A percentile compares a stretch with the other conserved stretches of the same genome.
Conservation (phyloP, 2,888 invertebrate species). For the Drosophila nigritarsus region DNA sequence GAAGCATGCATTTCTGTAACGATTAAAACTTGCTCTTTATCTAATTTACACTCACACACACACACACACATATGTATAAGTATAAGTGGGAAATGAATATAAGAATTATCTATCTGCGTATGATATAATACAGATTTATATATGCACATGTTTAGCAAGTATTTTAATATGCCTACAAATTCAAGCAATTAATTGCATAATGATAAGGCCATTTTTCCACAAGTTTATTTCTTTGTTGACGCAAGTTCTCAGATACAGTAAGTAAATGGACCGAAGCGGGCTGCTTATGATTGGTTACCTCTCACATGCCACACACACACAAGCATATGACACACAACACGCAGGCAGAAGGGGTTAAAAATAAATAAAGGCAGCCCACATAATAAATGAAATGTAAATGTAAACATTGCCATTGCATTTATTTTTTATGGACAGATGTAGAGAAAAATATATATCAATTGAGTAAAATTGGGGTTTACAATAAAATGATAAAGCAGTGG, state of each 20-base stretch:
- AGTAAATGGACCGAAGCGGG: neutral
- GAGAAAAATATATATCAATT: neutral
- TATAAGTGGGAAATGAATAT: neutral
- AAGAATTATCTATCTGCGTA: neutral
- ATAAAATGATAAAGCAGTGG: neutral
- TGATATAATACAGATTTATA: neutral
- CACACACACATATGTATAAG: neutral
- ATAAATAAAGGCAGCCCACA: neutral
- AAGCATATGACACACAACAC: neutral
- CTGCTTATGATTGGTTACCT: neutral
- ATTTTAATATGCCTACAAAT: neutral
- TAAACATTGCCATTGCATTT: neutral
- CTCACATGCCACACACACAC: neutral
- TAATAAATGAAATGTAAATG: neutral
- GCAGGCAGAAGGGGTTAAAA: neutral
- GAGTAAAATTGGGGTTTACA: neutral
- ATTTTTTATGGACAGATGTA: neutral
- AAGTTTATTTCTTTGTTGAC: neutral
- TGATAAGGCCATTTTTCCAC: slow-evolving; percentile 3
- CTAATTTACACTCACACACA: neutral
- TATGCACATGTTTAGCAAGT: neutral
- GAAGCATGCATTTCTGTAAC: neutral
- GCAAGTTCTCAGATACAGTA: neutral
- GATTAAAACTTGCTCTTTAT: neutral
- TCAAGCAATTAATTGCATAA: slow-evolving; percentile 19